Percentiles rank a stretch among this genome's conserved stretches.
These are phyloP conservation scores for Struthio camelus DNA, from an alignment of 2,113 vertebrate genomes.

Conservation along the genomic window DNA sequence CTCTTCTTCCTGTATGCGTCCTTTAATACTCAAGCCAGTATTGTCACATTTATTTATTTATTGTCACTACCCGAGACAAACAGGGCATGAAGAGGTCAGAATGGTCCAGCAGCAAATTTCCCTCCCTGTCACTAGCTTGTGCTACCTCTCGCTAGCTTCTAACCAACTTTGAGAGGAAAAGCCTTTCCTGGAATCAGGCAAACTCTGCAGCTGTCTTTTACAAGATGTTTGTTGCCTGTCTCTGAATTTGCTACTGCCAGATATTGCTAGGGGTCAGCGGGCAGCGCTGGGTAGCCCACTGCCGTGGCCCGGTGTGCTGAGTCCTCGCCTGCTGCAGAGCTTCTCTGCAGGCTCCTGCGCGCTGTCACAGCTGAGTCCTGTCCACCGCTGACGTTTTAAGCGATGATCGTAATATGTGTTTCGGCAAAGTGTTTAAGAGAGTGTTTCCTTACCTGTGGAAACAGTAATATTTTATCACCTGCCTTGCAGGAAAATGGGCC, in stretches of 20 bases:
- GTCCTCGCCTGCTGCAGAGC: background rate
- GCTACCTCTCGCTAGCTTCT: background rate
- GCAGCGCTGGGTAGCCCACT: background rate
- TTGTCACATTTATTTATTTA: background rate
- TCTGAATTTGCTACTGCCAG: background rate
- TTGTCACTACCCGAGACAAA: background rate
- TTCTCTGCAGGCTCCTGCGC: background rate
- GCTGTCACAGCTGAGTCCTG: conserved; percentile 6
- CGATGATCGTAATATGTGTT: conserved; percentile 68
- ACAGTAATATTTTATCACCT: conserved; percentile 76
- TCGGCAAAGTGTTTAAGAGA: conserved; percentile 68
- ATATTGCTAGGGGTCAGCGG: background rate
- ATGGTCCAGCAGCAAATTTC: background rate
- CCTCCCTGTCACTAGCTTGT: background rate
- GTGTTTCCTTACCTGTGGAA: conserved; percentile 73
- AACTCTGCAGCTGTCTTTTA: background rate
- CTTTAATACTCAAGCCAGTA: background rate
- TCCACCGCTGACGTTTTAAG: conserved; percentile 58
- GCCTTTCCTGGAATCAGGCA: background rate
- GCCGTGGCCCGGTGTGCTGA: background rate
- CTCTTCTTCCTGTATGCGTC: background rate
- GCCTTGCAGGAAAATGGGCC: conserved; percentile 61
- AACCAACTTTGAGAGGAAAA: background rate
- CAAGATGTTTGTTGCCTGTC: background rate
- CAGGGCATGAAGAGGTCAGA: background rate